These are phyloP conservation scores for Lepidurus arcticus DNA, from an alignment of 1,140 invertebrate genomes.

Conservation along the genomic window DNA sequence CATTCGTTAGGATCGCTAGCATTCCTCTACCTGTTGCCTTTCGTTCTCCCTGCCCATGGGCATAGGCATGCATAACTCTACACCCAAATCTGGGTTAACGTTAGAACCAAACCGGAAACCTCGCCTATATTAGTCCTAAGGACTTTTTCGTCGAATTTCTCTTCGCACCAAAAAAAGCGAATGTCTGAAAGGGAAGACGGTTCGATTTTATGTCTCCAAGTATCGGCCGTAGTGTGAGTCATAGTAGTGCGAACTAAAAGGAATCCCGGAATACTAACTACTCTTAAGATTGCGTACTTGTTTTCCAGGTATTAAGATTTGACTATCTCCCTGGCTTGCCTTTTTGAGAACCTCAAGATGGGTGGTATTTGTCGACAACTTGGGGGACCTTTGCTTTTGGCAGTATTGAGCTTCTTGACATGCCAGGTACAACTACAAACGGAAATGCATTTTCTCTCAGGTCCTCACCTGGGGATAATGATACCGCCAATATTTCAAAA, in stretches of 20 bases:
- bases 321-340: not conserved
- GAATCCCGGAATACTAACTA: not conserved
- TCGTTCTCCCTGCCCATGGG: not conserved
- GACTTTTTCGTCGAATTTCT: not conserved
- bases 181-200: not conserved
- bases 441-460: not conserved
- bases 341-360: not conserved
- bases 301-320: not conserved
- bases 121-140: not conserved
- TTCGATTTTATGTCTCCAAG: too few relatives aligned
- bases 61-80: conserved; percentile 16
- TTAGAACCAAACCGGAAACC: not conserved
- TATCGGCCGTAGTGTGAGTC: too few relatives aligned
- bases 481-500: too few relatives aligned
- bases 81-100: conserved; percentile 8
- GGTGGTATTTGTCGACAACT: not conserved
- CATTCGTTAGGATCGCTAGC: not conserved
- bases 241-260: too few relatives aligned
- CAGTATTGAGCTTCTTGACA: not conserved
- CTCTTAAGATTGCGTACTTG: not conserved
- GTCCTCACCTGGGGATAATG: not conserved
- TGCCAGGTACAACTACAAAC: not conserved
- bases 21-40: conserved; percentile 12
- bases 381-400: not conserved
- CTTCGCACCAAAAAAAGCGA: not conserved